Base-by-base conservation (phyloP, 1,140 invertebrate genomes). In the Brachionus angularis region DNA sequence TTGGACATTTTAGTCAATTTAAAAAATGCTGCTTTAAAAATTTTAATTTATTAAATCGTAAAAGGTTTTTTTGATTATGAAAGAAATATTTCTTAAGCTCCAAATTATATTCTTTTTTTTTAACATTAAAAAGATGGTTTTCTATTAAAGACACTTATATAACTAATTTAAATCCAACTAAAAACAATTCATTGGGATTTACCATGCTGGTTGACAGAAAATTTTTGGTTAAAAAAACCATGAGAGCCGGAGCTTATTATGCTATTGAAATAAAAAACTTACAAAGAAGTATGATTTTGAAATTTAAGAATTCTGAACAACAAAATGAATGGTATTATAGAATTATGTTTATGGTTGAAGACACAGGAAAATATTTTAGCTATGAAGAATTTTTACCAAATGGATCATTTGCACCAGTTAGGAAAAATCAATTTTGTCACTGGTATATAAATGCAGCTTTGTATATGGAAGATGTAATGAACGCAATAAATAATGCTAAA, bases 401-500 rank as follows among this genome's bases (percentile, higher is more conserved):
- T 29, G 5, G 7, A 16, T 67, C 62, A 21, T 67, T 47, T 31
- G 61, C 61, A 47, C 61, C 61, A 16, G 34, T 67, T 27, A 21
- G 61, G 34, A 12, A 47, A 7, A 29, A 5, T 29, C 44, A 46
- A 47, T 14, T 67, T 33, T 67, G 39, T 31, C 46, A 21, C 10
- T 47, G 67, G 67, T 91, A 93, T 79, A 89, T 95, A 2, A 93
- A 97, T 82, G 92, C 91, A 3, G 84, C 86, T 0, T 82, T 83
- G 36, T 95, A 95, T 78, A 91, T 96, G 86, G 85, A 88, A 4
- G 88, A 90, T 2, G 88, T 94, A 2, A 91, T 91, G 0, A 89
- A 93, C 77, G 90, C 89, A 2, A 80, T 96, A 73, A 89, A 95
- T 78, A 84, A 85, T 53, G 93, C 93, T 2, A 88, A 86, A 72